phyloP scores from a whole-genome alignment of 2,113 vertebrate species.

The Lycaon pictus region DNA sequence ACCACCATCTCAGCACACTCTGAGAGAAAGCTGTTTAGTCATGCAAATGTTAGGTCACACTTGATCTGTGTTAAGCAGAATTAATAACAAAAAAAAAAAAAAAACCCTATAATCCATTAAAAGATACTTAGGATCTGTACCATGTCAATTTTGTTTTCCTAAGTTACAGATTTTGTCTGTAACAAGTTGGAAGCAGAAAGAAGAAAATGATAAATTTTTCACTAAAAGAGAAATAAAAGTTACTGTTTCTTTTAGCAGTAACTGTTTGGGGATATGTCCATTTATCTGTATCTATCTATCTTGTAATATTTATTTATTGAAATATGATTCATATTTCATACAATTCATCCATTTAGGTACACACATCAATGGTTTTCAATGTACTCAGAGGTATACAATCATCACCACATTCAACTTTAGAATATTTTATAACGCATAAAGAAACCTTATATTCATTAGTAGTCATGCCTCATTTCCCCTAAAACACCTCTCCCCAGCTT shows the following conservation, averaged over 20 bases:
- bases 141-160: not conserved
- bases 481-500: not conserved
- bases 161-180: not conserved
- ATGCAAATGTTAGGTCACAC: not conserved
- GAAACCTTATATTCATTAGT: not conserved
- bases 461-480: not conserved
- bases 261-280: not conserved
- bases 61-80: not conserved
- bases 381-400: not conserved
- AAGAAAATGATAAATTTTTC: constrained; percentile 26
- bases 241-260: constrained; percentile 1
- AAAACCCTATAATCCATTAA: not conserved
- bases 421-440: not conserved
- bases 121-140: not conserved
- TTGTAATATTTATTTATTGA: not conserved
- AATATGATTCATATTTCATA: not conserved
- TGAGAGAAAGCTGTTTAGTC: not conserved
- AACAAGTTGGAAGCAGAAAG: not conserved
- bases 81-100: not conserved
- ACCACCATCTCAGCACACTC: not conserved
- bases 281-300: not conserved
- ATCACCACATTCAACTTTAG: not conserved
- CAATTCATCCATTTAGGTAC: not conserved
- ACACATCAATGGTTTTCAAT: not conserved
- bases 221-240: constrained; percentile 9